Evolutionary conservation across 2,797 vertebrate genomes (phyloP), one percentile per base, ranked within the genome.

Genomic region (Arremon brunneinucha): DNA sequence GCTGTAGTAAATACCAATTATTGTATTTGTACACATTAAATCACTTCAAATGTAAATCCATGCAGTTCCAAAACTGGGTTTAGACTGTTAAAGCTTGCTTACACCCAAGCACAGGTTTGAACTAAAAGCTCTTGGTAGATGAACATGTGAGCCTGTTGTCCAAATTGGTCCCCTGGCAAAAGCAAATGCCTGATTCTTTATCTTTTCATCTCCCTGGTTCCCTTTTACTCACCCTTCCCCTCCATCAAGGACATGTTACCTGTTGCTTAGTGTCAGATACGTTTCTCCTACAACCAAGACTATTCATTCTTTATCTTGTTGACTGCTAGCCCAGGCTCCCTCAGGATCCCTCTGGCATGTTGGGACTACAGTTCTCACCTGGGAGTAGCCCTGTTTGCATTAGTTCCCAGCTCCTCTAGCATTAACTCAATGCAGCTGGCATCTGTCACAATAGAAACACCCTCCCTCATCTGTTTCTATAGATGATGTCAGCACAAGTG

Each of bases 351-450:
- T 95, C 95, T 91, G 95, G 98, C 98, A 98, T 98, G 98, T 97
- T 97, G 98, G 97, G 95, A 96, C 90, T 92, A 79, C 52, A 83
- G 93, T 96, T 96, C 96, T 93, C 95, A 89, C 97, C 97, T 94
- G 64, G 95, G 95, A 89, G 95, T 98, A 98, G 97, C 97, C 97
- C 74, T 97, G 95, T 97, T 90, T 98, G 97, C 98, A 96, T 97
- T 98, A 98, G 97, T 97, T 97, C 94, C 53, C 26, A 93, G 95
- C 97, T 97, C 97, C 98, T 98, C 98, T 98, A 98, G 98, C 98
- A 98, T 98, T 98, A 98, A 98, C 97, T 98, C 98, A 98, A 98
- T 98, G 98, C 98, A 98, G 98, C 98, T 98, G 98, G 97, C 98
- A 98, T 98, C 98, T 98, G 97, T 98, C 97, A 97, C 97, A 97